Conservation (phyloP, 2,888 invertebrate species). For the Pardosa pseudoannulata region DNA sequence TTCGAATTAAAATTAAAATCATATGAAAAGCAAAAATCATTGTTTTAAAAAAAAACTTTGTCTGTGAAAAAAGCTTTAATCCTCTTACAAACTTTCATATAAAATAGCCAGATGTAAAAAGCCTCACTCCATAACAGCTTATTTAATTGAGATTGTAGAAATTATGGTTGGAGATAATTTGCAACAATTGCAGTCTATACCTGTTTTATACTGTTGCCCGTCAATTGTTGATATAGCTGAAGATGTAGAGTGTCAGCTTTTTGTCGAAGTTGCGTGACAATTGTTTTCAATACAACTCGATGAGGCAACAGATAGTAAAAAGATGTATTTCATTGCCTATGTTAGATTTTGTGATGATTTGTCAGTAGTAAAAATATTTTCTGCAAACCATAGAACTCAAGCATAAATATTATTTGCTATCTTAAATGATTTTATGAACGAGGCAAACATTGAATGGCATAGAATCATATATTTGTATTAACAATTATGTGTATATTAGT, state of each 20-base stretch:
- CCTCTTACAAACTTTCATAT: conserved; percentile 44
- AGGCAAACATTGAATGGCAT: too few relatives aligned
- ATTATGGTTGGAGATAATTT: conserved; percentile 8
- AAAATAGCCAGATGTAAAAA: conserved; percentile 52
- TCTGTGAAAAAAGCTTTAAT: conserved; percentile 39
- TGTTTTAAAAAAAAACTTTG: background rate
- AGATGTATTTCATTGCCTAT: too few relatives aligned
- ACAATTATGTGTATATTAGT: too few relatives aligned
- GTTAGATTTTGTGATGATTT: too few relatives aligned
- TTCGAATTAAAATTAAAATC: background rate
- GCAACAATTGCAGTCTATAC: background rate
- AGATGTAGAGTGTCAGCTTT: conserved; percentile 40
- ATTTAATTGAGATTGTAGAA: conserved; percentile 20
- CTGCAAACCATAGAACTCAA: too few relatives aligned
- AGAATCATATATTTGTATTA: too few relatives aligned
- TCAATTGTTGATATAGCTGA: conserved; percentile 29
- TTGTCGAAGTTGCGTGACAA: too few relatives aligned
- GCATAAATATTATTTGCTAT: too few relatives aligned
- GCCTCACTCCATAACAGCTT: conserved; percentile 39
- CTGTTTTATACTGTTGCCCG: conserved; percentile 35
- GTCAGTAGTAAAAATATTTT: too few relatives aligned
- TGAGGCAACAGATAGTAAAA: too few relatives aligned
- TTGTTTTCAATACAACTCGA: too few relatives aligned
- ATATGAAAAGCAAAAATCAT: conserved; percentile 4
- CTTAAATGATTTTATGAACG: too few relatives aligned